phyloP scores from a whole-genome alignment of 2,113 vertebrate species.

The Ceuthmochares aereus region DNA sequence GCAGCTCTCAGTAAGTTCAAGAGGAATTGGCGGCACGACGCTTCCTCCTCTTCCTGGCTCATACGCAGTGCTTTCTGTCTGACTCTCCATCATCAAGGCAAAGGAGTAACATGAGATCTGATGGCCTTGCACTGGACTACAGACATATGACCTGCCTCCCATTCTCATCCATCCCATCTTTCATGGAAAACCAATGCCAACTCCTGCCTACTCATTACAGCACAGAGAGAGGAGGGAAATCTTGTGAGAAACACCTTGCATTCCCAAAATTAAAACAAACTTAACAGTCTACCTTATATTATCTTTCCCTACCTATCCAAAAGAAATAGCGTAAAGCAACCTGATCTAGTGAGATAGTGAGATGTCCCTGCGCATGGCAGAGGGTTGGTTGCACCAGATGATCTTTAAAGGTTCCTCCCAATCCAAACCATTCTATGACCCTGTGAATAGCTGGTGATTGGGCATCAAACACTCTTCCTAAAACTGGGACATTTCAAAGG shows the following conservation, averaged over 20 bases:
- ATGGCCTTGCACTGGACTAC: background rate
- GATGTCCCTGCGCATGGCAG: background rate
- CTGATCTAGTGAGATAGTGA: background rate
- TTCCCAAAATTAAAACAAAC: background rate
- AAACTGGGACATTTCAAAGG: background rate
- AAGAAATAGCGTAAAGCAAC: background rate
- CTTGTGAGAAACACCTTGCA: background rate
- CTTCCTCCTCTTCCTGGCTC: background rate
- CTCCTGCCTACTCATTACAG: background rate
- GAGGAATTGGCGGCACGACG: background rate
- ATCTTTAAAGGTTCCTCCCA: background rate
- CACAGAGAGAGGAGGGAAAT: background rate
- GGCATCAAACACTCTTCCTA: background rate
- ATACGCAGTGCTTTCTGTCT: background rate
- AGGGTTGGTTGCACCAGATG: background rate
- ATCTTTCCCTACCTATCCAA: background rate
- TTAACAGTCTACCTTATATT: background rate
- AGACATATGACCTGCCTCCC: background rate
- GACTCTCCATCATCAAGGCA: fast-evolving
- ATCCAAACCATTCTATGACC: background rate
- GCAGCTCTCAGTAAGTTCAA: background rate
- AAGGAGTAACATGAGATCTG: background rate
- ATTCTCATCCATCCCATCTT: background rate
- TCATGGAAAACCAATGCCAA: background rate
- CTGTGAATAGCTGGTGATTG: background rate